phyloP scores from a whole-genome alignment of 1,140 invertebrate species.

The Ladona fulva region DNA sequence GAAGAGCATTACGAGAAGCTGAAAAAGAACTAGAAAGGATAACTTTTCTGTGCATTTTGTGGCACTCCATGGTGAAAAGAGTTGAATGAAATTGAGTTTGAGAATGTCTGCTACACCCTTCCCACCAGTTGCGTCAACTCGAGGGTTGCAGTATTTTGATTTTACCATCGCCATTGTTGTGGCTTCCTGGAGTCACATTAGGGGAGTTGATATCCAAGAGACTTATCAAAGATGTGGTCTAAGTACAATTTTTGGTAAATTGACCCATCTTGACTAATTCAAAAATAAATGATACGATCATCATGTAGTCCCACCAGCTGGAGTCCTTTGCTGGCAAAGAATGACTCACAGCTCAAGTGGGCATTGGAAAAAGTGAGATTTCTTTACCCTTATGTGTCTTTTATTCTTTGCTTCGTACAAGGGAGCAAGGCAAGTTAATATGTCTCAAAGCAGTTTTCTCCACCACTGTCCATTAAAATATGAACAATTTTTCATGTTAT shows the following conservation, averaged over 20 bases:
- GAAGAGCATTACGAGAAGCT: too few relatives aligned
- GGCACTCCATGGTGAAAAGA: too few relatives aligned
- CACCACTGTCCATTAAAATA: background rate
- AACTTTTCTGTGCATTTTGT: too few relatives aligned
- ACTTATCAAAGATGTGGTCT: too few relatives aligned
- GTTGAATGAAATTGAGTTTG: too few relatives aligned
- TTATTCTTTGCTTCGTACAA: background rate
- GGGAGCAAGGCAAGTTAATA: background rate
- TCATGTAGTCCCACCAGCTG: background rate
- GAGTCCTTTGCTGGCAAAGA: background rate
- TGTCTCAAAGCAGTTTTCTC: background rate
- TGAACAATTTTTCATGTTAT: background rate
- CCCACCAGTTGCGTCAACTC: too few relatives aligned
- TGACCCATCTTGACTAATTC: background rate
- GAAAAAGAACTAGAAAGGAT: too few relatives aligned
- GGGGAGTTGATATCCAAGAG: too few relatives aligned
- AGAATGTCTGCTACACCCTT: too few relatives aligned
- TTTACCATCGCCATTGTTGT: too few relatives aligned
- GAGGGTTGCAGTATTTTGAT: too few relatives aligned
- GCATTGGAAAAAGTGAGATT: background rate
- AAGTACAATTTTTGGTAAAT: background rate
- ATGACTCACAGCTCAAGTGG: background rate
- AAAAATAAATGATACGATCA: background rate
- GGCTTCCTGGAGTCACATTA: too few relatives aligned
- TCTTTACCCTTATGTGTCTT: background rate